Base-by-base conservation (phyloP, 2,113 vertebrate species). In the Morone chrysops region DNA sequence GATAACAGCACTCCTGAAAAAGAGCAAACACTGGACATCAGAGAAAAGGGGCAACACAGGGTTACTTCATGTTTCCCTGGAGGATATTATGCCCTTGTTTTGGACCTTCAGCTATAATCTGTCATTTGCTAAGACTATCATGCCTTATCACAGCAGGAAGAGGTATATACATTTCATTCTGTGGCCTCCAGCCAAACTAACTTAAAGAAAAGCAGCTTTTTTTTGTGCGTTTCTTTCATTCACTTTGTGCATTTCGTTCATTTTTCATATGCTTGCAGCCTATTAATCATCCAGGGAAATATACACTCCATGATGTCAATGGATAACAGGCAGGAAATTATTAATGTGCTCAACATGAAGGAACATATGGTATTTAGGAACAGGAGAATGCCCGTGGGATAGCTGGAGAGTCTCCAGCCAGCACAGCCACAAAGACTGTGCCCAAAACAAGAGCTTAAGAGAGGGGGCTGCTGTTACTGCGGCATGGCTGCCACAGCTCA, bases 351-450 rank as follows among this genome's bases (percentile, higher is more conserved):
- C 36, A 75, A 89, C 89, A 82, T 86, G 88, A 89, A 83, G 90
- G 75, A 93, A 85, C 94, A 94, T 92, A 91, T 94, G 92, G 89
- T 85, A 81, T 90, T 89, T 87, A 87, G 87, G 89, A 94, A 93
- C 82, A 85, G 84, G 90, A 91, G 91, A 91, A 90, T 61, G 50
- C 89, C 91, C 75, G 0, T 75, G 90, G 90, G 91, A 90, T n/a
- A 61, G 69, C 59, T 2, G 8, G 86, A 50, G 79, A 81, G 85
- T 86, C 83, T 73, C 87, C 66, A 70, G 85, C 62, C 75, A 70
- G 82, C 56, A 14, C 75, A 60, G 78, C 75, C 59, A 81, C 71
- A 79, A 81, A 87, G 87, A 81, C 76, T 89, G 70, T 89, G 86
- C 91, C 90, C 89, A 90, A 93, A 92, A 93, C 90, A 93, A 91